phyloP scores from a whole-genome alignment of 2,113 vertebrate species.

The Calonectris borealis region DNA sequence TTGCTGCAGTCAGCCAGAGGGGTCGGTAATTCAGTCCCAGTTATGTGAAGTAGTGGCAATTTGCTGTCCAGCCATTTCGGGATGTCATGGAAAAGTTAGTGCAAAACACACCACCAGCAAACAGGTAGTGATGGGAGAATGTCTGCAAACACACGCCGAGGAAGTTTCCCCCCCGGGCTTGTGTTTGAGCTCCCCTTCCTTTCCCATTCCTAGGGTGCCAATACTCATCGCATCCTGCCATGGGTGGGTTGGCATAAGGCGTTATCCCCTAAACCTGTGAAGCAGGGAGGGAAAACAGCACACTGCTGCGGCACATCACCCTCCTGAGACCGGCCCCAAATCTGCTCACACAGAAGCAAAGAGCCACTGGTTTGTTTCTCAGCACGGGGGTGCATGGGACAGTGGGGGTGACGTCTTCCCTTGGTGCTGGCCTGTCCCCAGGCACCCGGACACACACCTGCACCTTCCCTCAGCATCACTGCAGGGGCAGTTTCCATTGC shows the following conservation, averaged over 20 bases:
- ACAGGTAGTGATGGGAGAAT: not conserved
- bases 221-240: not conserved
- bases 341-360: not conserved
- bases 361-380: not conserved
- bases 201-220: not conserved
- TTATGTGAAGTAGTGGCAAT: not conserved
- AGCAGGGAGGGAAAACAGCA: not conserved
- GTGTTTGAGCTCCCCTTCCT: not conserved
- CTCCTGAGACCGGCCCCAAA: not conserved
- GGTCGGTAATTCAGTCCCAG: not conserved
- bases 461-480: not conserved
- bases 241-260: not conserved
- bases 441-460: not conserved
- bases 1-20: not conserved
- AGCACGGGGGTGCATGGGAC: not conserved
- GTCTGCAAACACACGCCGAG: not conserved
- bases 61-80: not conserved
- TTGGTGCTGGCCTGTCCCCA: not conserved
- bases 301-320: not conserved
- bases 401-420: accelerated
- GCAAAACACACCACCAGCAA: not conserved
- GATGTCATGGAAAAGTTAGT: not conserved
- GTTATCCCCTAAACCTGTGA: not conserved
- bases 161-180: not conserved
- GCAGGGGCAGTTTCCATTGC: not conserved